Base-by-base conservation (phyloP, 2,797 vertebrate genomes). In the Cottoperca gobio region DNA sequence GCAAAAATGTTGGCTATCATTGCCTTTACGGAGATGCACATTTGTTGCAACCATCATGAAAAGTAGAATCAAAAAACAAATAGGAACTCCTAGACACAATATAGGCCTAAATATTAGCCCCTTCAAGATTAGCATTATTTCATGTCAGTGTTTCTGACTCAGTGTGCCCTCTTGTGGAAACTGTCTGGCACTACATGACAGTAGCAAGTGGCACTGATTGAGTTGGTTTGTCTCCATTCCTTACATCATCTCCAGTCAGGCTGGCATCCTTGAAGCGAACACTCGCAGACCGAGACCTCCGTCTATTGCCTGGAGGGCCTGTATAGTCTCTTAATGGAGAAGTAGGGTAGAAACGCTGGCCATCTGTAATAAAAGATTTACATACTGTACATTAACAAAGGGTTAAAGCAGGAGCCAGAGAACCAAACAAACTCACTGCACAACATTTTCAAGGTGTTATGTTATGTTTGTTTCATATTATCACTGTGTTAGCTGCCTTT, bases 241-340 rank as follows among this genome's bases (percentile, higher is more conserved):
- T 84, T 95, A 97, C 97, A 87, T 97, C 94, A 2, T 90, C 90
- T 78, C 79, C 70, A 43, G 93, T 59, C 19, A 86, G 89, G 48
- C 79, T 14, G 2, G 91, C 78, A 23, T 62, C 94, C 84, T 94
- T 91, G 91, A 99, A 99, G 39, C 90, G 96, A 87, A 99, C 96
- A 21, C 88, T 89, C 12, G 95, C 90, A 60, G 96, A 97, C 69
- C 94, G 94, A 66, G 96, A 96, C 70, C 95, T 94, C 54, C 88
- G 92, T 28, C 93, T 95, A 48, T 91, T 92, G 24, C 91, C 91
- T 4, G 83, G 81, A 79, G 79, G 39, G 57, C 35, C 81, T 55
- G 85, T 85, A 39, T 95, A 95, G 85, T 96, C 95, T 89, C 86
- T 96, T 79, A 96, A 93, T 31, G 96, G 95, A 76, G 97, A 98